Base-by-base conservation (phyloP, 2,797 vertebrate species). In the Tenualosa thibaudeaui region DNA sequence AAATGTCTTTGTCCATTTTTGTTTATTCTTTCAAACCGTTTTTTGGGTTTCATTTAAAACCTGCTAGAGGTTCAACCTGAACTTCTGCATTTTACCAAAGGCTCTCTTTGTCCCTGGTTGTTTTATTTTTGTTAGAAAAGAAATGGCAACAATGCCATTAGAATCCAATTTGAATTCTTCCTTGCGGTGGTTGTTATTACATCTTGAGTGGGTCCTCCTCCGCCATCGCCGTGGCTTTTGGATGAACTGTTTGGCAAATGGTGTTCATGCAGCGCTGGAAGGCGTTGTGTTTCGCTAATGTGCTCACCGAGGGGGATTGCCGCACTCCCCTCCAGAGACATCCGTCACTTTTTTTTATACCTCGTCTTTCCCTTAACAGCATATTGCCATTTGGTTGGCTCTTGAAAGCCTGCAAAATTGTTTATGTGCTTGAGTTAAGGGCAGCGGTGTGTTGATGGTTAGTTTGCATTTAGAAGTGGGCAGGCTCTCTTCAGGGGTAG, bases 341-440 rank as follows among this genome's bases (percentile, higher is more conserved):
- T 71, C 26, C 12, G 26, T 71, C 65, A 71, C 65, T 37, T 71
- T 75, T 75, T 19, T 43, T 51, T 51, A 6, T 12, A 6, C 50
- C 12, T 43, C 15, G 68, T 19, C 68, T 75, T 51, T 7, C 68
- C 22, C 54, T 75, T 17, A 43, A 75, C 68, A 19, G 68, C 68
- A 75, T 37, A 43, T 75, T 40, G 37, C 68, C 37, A 75, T 3
- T 43, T 17, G 17, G 37, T 75, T 75, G 68, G 37, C 68, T 75
- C 31, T 75, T 75, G 68, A 75, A 75, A 75, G 68, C 68, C 68
- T 40, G 68, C 68, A 8, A 43, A 75, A 40, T 75, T 75, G 68
- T 75, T 75, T 75, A 75, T 75, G 68, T 40, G 68, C 68, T 43
- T 75, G 68, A 75, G 43, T 75, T 75, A 75, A 40, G 68, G 68